phyloP scores from a whole-genome alignment of 2,888 invertebrate species.

The Caenorhabditis auriculariae region DNA sequence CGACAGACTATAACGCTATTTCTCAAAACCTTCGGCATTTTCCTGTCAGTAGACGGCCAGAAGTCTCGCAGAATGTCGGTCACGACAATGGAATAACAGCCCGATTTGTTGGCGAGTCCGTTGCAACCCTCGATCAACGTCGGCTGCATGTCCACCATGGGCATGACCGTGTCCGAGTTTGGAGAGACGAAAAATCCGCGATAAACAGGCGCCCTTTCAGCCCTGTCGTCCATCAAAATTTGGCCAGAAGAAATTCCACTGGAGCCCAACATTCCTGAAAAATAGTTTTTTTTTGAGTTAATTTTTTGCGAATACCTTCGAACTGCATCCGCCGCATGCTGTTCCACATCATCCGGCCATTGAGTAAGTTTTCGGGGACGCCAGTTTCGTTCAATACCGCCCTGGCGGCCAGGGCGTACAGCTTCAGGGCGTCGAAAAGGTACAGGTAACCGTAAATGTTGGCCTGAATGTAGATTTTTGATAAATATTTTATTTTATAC shows the following conservation, averaged over 20 bases:
- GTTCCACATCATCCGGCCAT: conserved; percentile 57
- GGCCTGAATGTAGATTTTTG: conserved; percentile 21
- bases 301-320: conserved; percentile 25
- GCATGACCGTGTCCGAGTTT: conserved; percentile 37
- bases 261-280: conserved; percentile 40
- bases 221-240: conserved; percentile 44
- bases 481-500: conserved; percentile 17
- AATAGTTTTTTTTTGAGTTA: background rate
- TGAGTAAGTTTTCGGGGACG: conserved; percentile 41
- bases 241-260: conserved; percentile 41
- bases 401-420: conserved; percentile 53
- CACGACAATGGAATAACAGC: conserved; percentile 48
- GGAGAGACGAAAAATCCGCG: conserved; percentile 47
- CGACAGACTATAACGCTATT: no score
- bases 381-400: conserved; percentile 48
- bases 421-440: conserved; percentile 45
- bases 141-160: conserved; percentile 51
- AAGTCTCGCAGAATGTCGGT: conserved; percentile 48
- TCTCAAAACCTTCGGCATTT: conserved; percentile 38
- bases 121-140: conserved; percentile 47
- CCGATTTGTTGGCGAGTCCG: conserved; percentile 39
- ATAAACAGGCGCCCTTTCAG: conserved; percentile 43
- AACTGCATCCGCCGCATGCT: conserved; percentile 55
- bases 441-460: conserved; percentile 50
- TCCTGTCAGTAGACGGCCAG: conserved; percentile 43